These are phyloP conservation scores for Blastobasis adustella DNA, from an alignment of 2,888 invertebrate genomes.

Conservation along the genomic window DNA sequence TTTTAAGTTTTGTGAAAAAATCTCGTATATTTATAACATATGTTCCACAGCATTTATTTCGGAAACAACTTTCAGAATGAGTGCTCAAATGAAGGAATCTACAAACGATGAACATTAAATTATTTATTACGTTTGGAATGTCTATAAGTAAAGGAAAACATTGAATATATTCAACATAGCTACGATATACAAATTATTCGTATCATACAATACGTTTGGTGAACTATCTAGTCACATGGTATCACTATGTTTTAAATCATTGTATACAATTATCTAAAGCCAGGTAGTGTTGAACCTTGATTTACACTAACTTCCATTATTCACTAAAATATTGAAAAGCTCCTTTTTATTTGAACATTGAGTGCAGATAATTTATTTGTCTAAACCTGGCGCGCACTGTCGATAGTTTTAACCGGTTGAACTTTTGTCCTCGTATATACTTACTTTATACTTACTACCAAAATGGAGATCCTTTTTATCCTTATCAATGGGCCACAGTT, in stretches of 20 bases:
- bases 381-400: slow-evolving; percentile 69
- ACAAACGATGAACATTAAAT: slow-evolving; percentile 7
- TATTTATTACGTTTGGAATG: slow-evolving; percentile 26
- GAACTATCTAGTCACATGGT: slow-evolving; percentile 38
- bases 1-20: neutral
- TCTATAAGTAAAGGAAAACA: slow-evolving; percentile 32
- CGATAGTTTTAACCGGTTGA: slow-evolving; percentile 21
- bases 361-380: slow-evolving; percentile 71
- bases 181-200: slow-evolving; percentile 43
- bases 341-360: slow-evolving; percentile 75
- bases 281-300: slow-evolving; percentile 60
- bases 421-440: too few species aligned
- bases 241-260: slow-evolving; percentile 51
- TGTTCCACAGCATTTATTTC: neutral
- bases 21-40: neutral
- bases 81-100: slow-evolving; percentile 1
- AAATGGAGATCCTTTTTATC: neutral
- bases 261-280: slow-evolving; percentile 74
- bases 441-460: neutral
- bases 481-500: neutral
- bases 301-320: slow-evolving; percentile 66
- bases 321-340: slow-evolving; percentile 71
- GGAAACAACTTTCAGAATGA: neutral
- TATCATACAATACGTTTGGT: slow-evolving; percentile 40
- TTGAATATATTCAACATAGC: slow-evolving; percentile 34